Conservation (phyloP, 2,113 vertebrate genomes). For the Laticauda laticaudata region DNA sequence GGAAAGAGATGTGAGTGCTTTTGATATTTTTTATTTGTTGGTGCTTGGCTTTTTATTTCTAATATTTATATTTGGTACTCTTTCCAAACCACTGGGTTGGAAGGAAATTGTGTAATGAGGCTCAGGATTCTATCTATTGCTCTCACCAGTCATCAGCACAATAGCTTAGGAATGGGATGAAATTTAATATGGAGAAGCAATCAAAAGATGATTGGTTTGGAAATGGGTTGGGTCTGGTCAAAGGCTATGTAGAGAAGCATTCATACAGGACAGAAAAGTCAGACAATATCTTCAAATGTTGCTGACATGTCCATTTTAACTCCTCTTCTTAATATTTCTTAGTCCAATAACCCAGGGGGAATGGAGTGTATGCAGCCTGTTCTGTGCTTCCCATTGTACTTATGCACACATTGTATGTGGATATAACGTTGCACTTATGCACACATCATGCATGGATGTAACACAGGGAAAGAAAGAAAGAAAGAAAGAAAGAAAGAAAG, state of each 20-base stretch:
- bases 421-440: not conserved
- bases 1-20: slow-evolving; percentile 33
- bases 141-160: not conserved
- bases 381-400: not conserved
- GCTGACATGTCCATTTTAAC: not conserved
- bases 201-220: not conserved
- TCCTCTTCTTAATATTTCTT: not conserved
- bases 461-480: not conserved
- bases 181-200: not conserved
- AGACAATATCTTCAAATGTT: not conserved
- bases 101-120: not conserved
- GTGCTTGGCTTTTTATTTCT: not conserved
- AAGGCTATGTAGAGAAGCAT: not conserved
- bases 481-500: too few species aligned
- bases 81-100: not conserved
- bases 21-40: not conserved
- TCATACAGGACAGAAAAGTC: not conserved
- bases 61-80: not conserved
- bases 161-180: not conserved
- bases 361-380: not conserved
- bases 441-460: not conserved
- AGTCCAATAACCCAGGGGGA: not conserved
- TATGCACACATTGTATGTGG: not conserved
- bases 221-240: not conserved
- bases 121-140: not conserved